These are phyloP conservation scores for Astreopora myriophthalma DNA, from an alignment of 64 coral and sea anemone species.

Conservation along the genomic window DNA sequence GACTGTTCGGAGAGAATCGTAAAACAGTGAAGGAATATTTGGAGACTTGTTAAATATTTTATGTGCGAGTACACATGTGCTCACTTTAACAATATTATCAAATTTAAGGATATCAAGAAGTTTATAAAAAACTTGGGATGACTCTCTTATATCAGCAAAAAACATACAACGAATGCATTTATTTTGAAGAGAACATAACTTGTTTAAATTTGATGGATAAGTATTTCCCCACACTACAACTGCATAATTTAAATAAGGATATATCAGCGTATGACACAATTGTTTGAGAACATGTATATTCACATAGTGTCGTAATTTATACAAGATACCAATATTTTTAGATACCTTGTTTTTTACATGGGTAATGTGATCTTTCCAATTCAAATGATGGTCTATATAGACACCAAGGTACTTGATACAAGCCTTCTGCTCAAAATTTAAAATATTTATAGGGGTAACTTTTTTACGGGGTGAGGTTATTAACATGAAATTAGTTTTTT, in stretches of 20 bases:
- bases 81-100: not conserved
- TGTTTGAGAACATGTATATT: conserved; percentile 8
- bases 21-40: conserved; percentile 27
- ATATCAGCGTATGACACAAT: not conserved
- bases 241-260: not conserved
- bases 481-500: too few relatives aligned
- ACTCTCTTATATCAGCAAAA: not conserved
- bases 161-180: conserved; percentile 19
- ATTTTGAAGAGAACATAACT: not conserved
- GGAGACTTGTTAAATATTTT: not conserved
- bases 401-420: not conserved
- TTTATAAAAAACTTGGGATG: not conserved
- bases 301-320: conserved; percentile 16
- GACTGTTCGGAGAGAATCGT: conserved; percentile 1
- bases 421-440: not conserved
- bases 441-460: not conserved
- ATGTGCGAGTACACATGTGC: not conserved
- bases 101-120: conserved; percentile 16
- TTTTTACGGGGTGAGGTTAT: too few relatives aligned
- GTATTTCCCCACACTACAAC: not conserved
- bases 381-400: conserved; percentile 8
- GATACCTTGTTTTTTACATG: conserved; percentile 25
- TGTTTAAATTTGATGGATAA: not conserved
- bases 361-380: conserved; percentile 4
- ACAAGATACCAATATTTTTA: conserved; percentile 16